Evolutionary conservation across 2,797 vertebrate species (phyloP).

Genomic region (Cryptoprocta ferox): DNA sequence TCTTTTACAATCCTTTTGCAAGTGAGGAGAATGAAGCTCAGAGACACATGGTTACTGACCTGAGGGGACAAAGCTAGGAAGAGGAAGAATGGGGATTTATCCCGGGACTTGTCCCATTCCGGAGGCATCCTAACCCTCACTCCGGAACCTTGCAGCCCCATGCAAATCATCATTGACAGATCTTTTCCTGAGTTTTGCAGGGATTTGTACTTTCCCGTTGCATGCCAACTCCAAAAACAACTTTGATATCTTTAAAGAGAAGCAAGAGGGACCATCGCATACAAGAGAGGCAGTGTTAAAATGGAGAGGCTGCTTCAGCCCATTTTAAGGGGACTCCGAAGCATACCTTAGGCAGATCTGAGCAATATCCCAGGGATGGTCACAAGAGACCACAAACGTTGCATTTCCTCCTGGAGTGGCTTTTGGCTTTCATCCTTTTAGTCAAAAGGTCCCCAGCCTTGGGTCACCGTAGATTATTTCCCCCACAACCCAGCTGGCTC

Average conservation of each 20-base stretch:
- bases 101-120: background rate
- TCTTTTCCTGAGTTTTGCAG: rapidly evolving
- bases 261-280: background rate
- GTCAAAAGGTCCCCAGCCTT: too few species aligned
- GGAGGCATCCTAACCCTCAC: background rate
- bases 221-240: background rate
- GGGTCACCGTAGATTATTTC: background rate
- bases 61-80: background rate
- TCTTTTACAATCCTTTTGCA: background rate
- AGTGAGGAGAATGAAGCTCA: background rate
- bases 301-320: background rate
- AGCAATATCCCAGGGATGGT: background rate
- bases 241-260: background rate
- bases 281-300: background rate
- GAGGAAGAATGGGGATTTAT: background rate
- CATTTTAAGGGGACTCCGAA: background rate
- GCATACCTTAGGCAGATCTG: background rate
- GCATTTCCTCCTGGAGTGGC: background rate
- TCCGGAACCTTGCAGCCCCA: background rate
- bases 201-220: background rate
- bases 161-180: background rate
- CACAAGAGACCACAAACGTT: background rate
- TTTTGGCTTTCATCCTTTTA: background rate
- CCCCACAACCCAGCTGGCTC: background rate
- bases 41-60: background rate